These are phyloP conservation scores for Irena cyanogastra DNA, from an alignment of 2,113 vertebrate genomes.

Conservation along the genomic window DNA sequence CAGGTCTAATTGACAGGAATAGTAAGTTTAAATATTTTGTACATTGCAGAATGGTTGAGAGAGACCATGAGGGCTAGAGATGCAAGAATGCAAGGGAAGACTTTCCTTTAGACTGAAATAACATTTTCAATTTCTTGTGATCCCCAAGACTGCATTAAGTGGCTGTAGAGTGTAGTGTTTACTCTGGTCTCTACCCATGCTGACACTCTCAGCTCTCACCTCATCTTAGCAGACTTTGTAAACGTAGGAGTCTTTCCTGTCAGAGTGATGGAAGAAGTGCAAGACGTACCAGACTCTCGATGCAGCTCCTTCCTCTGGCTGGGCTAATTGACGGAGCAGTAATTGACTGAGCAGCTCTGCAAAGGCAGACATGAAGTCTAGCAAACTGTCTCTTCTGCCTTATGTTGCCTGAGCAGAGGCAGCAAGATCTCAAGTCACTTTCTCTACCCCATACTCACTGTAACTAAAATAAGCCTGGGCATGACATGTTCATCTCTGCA, in stretches of 20 bases:
- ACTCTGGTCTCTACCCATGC: background rate
- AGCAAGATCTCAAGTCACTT: background rate
- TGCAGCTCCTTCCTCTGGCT: conserved; percentile 1
- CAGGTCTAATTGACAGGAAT: background rate
- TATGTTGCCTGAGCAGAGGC: background rate
- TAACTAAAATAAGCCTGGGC: background rate
- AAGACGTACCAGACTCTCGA: conserved; percentile 24
- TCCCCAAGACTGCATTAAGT: background rate
- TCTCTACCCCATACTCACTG: background rate
- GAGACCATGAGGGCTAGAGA: background rate
- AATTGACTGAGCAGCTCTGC: conserved; percentile 9
- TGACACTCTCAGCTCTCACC: background rate
- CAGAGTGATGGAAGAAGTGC: conserved; percentile 3
- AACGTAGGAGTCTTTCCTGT: background rate
- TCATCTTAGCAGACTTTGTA: conserved; percentile 13
- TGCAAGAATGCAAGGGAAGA: background rate
- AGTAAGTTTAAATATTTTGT: background rate
- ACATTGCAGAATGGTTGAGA: background rate
- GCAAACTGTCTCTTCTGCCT: conserved; percentile 31
- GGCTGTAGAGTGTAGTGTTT: background rate
- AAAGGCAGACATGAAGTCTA: conserved; percentile 24
- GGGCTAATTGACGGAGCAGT: conserved; percentile 1
- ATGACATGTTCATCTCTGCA: background rate
- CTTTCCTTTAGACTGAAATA: background rate
- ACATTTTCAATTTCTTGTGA: background rate